Base-by-base conservation (phyloP, 2,888 invertebrate genomes). In the Cephalotes varians region DNA sequence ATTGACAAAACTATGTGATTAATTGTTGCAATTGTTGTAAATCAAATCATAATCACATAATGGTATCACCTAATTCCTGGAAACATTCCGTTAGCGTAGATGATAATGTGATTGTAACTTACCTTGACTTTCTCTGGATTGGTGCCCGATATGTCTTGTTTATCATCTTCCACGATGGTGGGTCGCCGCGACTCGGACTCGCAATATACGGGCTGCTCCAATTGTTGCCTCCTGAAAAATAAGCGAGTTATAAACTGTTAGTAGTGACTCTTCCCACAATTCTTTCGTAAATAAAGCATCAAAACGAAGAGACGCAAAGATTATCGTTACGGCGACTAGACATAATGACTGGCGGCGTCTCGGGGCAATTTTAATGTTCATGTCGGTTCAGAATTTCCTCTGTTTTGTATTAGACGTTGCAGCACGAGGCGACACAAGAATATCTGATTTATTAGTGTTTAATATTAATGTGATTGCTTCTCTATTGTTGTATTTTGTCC, bases 121-220 rank as follows among this genome's bases (percentile, higher is more conserved):
- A 93, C 92, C 90, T 93, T 93, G 85, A 93, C 92, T 91, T 94
- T 93, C 81, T 94, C 93, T 80, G 91, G 83, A 86, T 90, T 93
- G 69, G 87, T 83, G 80, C 91, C 89, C 37, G 93, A 90, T 69
- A 91, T 92, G 86, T 93, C 93, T 79, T 92, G 93, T 58, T 92
- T 93, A 54, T 94, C 93, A 76, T 93, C 93, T 60, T 90, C 88
- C 44, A 86, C 87, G 34, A 56, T 71, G 40, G 85, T 85, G 74
- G 86, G 80, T 86, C 91, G 87, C 72, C 93, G 91, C 62, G 93
- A 87, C 44, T 93, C 93, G 56, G 93, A 87, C 84, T 93, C 93
- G 85, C 93, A 93, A 86, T 94, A 94, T 62, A 94, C 94, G 62
- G 94, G 93, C 86, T 94, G 94, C 82, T 94, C 94, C 81, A 94